These are phyloP conservation scores for Drosophila funebris DNA, from an alignment of 1,140 invertebrate species.

Conservation along the genomic window DNA sequence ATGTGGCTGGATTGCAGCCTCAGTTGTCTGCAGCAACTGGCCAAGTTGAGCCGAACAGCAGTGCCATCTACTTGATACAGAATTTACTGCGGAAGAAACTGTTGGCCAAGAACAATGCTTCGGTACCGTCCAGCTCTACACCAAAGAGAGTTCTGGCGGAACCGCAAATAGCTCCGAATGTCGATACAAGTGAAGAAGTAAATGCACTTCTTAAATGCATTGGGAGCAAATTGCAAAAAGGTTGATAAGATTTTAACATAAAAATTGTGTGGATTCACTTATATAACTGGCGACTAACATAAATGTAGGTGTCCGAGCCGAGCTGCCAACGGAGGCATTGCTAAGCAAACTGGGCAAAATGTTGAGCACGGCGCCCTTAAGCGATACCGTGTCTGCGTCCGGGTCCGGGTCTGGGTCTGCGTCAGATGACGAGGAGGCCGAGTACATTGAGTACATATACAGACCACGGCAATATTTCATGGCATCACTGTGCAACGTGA, in stretches of 20 bases:
- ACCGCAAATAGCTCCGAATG: not conserved
- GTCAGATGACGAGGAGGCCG: conserved; percentile 72
- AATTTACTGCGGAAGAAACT: conserved; percentile 61
- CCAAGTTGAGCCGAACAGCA: not conserved
- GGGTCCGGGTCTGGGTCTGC: conserved; percentile 54
- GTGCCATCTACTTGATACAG: conserved; percentile 50
- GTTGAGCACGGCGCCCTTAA: conserved; percentile 65
- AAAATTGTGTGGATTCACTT: not conserved
- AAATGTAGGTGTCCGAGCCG: conserved; percentile 35
- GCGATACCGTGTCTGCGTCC: conserved; percentile 33
- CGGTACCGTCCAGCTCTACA: not conserved
- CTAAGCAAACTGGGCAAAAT: conserved; percentile 72
- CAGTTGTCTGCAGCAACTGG: too few species aligned
- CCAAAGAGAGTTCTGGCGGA: not conserved
- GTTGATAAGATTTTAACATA: not conserved
- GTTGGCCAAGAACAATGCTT: conserved; percentile 39
- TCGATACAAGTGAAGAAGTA: conserved; percentile 33
- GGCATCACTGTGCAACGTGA: conserved; percentile 75
- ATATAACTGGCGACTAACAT: not conserved
- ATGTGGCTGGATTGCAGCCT: too few species aligned
- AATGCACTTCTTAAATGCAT: conserved; percentile 51
- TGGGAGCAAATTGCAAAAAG: conserved; percentile 59
- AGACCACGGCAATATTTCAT: conserved; percentile 77
- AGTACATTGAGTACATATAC: conserved; percentile 81
- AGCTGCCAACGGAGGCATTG: conserved; percentile 45